A percentile compares a stretch with the other conserved stretches of the same genome.
phyloP scores from a whole-genome alignment of 1,140 invertebrate species.

The Drosophila navojoa region DNA sequence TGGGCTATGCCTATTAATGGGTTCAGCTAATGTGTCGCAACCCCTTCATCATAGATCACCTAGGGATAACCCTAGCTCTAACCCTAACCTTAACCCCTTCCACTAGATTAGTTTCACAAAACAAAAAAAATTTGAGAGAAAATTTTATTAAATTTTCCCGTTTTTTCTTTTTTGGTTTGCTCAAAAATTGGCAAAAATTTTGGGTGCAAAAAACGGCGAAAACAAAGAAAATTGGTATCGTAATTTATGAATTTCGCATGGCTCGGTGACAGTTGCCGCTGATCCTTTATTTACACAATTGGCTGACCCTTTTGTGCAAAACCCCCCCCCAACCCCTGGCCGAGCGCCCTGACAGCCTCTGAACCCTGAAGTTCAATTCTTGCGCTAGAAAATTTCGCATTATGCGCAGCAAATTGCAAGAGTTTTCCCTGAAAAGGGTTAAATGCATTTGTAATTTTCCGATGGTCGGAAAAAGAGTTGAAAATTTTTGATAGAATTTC shows the following conservation, averaged over 20 bases:
- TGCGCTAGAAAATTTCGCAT: conserved; percentile 71
- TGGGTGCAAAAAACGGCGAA: conserved; percentile 42
- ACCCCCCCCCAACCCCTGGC: too few species aligned
- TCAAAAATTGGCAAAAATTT: conserved; percentile 77
- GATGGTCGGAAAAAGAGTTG: neutral
- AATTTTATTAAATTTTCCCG: conserved; percentile 55
- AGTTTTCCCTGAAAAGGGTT: conserved; percentile 15
- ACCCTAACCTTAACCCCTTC: conserved; percentile 43
- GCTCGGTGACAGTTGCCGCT: conserved; percentile 71
- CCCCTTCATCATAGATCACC: conserved; percentile 50
- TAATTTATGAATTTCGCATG: conserved; percentile 83
- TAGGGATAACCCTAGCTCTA: conserved; percentile 8
- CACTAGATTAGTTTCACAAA: conserved; percentile 40
- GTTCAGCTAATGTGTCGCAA: conserved; percentile 79
- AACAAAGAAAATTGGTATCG: conserved; percentile 34
- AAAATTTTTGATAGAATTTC: conserved; percentile 70
- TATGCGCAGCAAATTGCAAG: conserved; percentile 70
- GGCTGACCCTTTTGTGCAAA: conserved; percentile 65
- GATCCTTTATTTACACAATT: conserved; percentile 82
- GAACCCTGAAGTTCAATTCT: conserved; percentile 37
- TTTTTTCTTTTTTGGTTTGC: conserved; percentile 39
- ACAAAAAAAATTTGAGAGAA: conserved; percentile 40
- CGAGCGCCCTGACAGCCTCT: conserved; percentile 11
- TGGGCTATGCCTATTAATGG: conserved; percentile 81
- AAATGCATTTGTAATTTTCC: conserved; percentile 26